These are phyloP conservation scores for Entomyzon cyanotis DNA, from an alignment of 2,113 vertebrate species.

Conservation along the genomic window DNA sequence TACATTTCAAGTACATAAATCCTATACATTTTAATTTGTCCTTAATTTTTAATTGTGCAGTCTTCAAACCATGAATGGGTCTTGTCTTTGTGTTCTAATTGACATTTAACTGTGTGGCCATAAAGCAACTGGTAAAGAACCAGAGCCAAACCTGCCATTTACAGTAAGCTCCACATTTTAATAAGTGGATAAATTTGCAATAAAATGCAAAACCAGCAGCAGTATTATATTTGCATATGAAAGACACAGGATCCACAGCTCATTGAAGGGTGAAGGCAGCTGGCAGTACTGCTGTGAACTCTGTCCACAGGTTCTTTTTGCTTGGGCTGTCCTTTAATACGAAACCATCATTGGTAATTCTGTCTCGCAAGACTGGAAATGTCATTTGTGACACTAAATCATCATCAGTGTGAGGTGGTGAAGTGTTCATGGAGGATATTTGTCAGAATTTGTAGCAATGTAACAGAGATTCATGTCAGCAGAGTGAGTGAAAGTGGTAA, in stretches of 20 bases:
- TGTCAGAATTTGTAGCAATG: neutral
- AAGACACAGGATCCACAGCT: neutral
- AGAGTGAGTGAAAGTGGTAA: neutral
- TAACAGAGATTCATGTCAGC: neutral
- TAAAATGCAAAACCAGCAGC: neutral
- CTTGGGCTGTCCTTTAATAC: neutral
- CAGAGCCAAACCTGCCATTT: conserved; percentile 5
- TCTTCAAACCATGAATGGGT: neutral
- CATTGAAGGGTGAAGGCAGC: neutral
- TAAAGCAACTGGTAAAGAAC: neutral
- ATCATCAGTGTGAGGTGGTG: neutral
- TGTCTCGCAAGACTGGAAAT: neutral
- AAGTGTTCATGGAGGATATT: neutral
- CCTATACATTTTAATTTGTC: neutral
- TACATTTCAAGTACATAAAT: neutral
- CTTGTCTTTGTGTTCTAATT: neutral
- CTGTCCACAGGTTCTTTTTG: neutral
- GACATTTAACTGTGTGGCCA: neutral
- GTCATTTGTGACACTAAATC: neutral
- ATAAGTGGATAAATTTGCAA: neutral
- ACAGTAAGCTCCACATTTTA: neutral
- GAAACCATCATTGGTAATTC: neutral
- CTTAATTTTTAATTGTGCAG: neutral
- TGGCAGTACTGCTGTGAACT: neutral
- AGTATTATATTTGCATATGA: conserved; percentile 41